A percentile compares a stretch with the other conserved stretches of the same genome.
Evolutionary conservation across 2,113 vertebrate genomes (phyloP).

Genomic region (Acanthisitta chloris): DNA sequence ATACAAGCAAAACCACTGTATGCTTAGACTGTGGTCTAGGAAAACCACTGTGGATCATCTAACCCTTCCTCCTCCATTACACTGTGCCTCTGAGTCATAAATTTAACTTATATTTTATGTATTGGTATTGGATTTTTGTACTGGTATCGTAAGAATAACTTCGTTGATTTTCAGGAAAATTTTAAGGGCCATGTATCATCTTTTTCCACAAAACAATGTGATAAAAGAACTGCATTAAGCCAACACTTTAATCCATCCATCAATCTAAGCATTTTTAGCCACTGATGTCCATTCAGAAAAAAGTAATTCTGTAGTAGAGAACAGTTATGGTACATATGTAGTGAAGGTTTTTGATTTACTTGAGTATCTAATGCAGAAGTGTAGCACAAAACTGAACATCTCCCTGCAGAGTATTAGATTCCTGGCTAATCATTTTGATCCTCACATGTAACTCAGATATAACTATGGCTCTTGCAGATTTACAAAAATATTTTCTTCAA

Average conservation of each 20-base stretch:
- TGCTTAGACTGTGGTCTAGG: neutral
- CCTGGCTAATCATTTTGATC: conserved; percentile 54
- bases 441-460: conserved; percentile 44
- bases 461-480: conserved; percentile 47
- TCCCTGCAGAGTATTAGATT: conserved; percentile 16
- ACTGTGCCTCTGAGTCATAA: neutral
- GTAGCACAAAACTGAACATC: neutral
- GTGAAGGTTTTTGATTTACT: neutral
- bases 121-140: neutral
- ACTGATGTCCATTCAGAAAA: neutral
- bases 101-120: neutral
- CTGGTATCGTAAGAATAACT: neutral
- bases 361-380: neutral
- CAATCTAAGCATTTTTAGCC: neutral
- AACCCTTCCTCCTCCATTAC: neutral
- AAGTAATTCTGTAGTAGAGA: neutral
- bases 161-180: neutral
- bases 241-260: neutral
- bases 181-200: neutral
- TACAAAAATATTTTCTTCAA: conserved; percentile 68
- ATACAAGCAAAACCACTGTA: neutral
- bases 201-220: neutral
- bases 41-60: neutral
- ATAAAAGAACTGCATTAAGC: neutral
- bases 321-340: neutral